Evolutionary conservation across 2,888 invertebrate genomes (phyloP).

Genomic region (Pseudeuparius sepicola): DNA sequence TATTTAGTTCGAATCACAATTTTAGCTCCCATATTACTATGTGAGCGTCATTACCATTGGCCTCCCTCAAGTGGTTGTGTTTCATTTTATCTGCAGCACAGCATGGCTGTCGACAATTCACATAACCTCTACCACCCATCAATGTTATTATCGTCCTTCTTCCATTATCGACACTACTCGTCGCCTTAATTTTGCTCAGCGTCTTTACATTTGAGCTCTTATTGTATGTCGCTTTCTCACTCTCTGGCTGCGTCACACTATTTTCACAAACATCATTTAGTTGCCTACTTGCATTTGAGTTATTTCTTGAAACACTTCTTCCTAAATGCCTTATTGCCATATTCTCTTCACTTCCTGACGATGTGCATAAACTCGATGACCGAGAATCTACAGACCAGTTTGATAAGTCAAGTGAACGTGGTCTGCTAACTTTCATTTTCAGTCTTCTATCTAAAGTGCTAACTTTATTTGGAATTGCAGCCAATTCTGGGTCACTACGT

Average conservation of each 20-base stretch:
- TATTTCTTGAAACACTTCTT: slow-evolving; percentile 63
- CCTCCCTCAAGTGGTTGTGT: slow-evolving; percentile 48
- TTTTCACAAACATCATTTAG: slow-evolving; percentile 37
- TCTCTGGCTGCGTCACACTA: slow-evolving; percentile 22
- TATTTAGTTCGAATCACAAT: slow-evolving; percentile 44
- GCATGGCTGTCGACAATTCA: slow-evolving; percentile 72
- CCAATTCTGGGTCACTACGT: slow-evolving; percentile 74
- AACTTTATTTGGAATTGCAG: slow-evolving; percentile 73
- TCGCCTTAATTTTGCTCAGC: slow-evolving; percentile 23
- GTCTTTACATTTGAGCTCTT: slow-evolving; percentile 27
- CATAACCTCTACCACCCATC: slow-evolving; percentile 82
- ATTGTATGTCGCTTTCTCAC: slow-evolving; percentile 23
- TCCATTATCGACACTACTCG: slow-evolving; percentile 34
- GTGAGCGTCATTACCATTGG: slow-evolving; percentile 77
- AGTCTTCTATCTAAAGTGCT: slow-evolving; percentile 71
- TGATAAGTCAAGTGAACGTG: slow-evolving; percentile 70
- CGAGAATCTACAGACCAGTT: slow-evolving; percentile 85
- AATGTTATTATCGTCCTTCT: slow-evolving; percentile 72
- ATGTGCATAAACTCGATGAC: slow-evolving; percentile 66
- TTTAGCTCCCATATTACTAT: slow-evolving; percentile 86
- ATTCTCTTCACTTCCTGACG: slow-evolving; percentile 79
- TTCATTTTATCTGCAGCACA: slow-evolving; percentile 46
- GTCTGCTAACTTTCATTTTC: slow-evolving; percentile 72
- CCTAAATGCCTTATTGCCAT: slow-evolving; percentile 53
- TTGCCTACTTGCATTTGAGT: slow-evolving; percentile 62